Base-by-base conservation (phyloP, 2,113 vertebrate genomes). In the Oxyura jamaicensis region DNA sequence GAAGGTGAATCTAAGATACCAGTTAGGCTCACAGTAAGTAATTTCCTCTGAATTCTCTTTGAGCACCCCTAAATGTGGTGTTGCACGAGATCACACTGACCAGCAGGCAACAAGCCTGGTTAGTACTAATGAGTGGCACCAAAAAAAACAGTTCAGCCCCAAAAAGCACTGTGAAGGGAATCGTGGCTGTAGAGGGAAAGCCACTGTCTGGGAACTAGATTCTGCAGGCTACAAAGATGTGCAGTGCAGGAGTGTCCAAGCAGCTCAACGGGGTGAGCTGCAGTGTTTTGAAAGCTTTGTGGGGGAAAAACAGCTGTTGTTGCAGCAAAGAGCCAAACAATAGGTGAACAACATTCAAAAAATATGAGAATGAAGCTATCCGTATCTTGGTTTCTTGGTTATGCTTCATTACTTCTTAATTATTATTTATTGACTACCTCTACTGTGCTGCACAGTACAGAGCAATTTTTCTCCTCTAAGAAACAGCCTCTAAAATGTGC, bases 171-270 rank as follows among this genome's bases (percentile, higher is more conserved):
- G 59, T 13, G 10, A 13, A 62, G 52, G 31, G 73, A 52, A 25
- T 7, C 0, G 0, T 42, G 53, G 73, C 42, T 75, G 15, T 44
- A 15, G 42, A 67, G 44, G 46, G 42, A 46, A 21, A 71, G 50
- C 25, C 6, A 1, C 23, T 56, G 35, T 26, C 33, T 46, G 33
- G 41, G 50, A 11, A 19, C 31, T 39, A 5, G 4, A 2, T 52
- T 74, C 13, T 28, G 50, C 33, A 20, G n/a, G 10, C 53, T 13
- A 44, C 1, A 4, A 42, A 13, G 83, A 25, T 20, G 23, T 55
- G 19, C 48, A 0, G 0, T 19, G 56, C 41, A 62, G 46, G 59
- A 73, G 26, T 33, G 4, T 75, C 58, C 20, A 2, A 11, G 26
- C 42, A 26, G 42, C 41, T 48, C 26, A 12, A 8, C 26, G 23